phyloP scores from a whole-genome alignment of 2,113 vertebrate genomes.

The Vidua macroura region DNA sequence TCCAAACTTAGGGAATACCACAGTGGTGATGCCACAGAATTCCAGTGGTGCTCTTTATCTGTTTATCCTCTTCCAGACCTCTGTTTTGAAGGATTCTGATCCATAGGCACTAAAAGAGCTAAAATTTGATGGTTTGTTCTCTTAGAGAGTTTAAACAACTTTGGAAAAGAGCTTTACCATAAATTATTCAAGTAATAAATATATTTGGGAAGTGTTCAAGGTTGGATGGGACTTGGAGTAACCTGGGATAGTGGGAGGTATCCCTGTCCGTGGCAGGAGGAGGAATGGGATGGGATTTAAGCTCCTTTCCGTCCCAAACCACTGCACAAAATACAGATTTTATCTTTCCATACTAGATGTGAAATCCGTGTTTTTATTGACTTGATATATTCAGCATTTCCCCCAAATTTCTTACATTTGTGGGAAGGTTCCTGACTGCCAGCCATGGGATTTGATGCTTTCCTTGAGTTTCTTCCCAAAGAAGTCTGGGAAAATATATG shows the following conservation, averaged over 20 bases:
- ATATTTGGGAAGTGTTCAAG: not conserved
- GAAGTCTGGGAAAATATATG: not conserved
- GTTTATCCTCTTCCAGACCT: not conserved
- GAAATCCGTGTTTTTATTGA: not conserved
- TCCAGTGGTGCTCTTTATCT: not conserved
- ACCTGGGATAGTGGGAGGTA: not conserved
- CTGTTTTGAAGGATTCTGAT: not conserved
- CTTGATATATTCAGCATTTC: not conserved
- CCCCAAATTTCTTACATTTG: not conserved
- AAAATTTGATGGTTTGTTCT: not conserved
- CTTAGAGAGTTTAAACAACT: not conserved
- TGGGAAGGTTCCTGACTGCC: not conserved
- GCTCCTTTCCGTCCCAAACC: not conserved
- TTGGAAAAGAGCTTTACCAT: not conserved
- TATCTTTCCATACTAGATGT: fast-evolving
- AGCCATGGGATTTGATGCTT: not conserved
- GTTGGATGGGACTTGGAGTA: not conserved
- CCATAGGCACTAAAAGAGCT: not conserved
- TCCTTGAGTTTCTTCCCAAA: not conserved
- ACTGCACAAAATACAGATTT: not conserved
- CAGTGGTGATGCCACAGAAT: not conserved
- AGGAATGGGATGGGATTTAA: not conserved
- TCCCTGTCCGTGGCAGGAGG: not conserved
- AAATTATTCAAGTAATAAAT: not conserved
- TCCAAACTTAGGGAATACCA: not conserved